These are phyloP conservation scores for Isichthys henryi DNA, from an alignment of 2,113 vertebrate genomes.

Conservation along the genomic window DNA sequence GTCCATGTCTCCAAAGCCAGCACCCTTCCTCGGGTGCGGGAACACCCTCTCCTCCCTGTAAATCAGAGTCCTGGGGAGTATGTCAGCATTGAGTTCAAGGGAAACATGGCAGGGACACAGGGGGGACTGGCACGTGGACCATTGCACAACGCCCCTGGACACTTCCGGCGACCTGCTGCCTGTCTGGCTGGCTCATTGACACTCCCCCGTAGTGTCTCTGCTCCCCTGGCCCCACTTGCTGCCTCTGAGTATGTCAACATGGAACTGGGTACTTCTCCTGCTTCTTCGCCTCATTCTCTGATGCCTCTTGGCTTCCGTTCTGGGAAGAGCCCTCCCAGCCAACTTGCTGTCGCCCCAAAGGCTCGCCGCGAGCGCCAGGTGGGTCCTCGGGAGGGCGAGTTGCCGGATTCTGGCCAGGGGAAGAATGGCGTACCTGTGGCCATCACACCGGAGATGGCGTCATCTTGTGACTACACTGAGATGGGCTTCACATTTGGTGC, in stretches of 20 bases:
- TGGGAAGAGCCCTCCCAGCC: conserved; percentile 36
- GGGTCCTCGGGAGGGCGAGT: conserved; percentile 42
- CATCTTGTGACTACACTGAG: conserved; percentile 48
- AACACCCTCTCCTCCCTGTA: conserved; percentile 42
- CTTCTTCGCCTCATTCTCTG: conserved; percentile 25
- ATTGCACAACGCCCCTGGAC: conserved; percentile 49
- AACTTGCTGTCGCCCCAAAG: conserved; percentile 43
- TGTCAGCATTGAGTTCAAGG: conserved; percentile 56
- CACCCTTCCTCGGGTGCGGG: conserved; percentile 59
- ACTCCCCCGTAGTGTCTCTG: conserved; percentile 66
- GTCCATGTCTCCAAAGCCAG: conserved; percentile 62
- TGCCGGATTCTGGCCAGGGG: conserved; percentile 42
- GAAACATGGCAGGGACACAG: conserved; percentile 35
- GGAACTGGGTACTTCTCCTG: conserved; percentile 51
- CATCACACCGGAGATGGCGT: conserved; percentile 33
- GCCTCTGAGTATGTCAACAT: conserved; percentile 61
- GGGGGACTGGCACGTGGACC: conserved; percentile 34
- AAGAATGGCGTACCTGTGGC: conserved; percentile 38
- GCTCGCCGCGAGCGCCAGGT: conserved; percentile 38
- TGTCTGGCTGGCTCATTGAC: conserved; percentile 48
- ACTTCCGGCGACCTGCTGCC: conserved; percentile 46
- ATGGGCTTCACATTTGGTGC: conserved; percentile 41
- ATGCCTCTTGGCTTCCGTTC: conserved; percentile 46
- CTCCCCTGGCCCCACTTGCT: conserved; percentile 55
- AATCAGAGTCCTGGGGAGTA: conserved; percentile 62